Evolutionary conservation across 2,113 vertebrate genomes (phyloP), one percentile per base, ranked within the genome.

Genomic region (Haemorhous mexicanus): DNA sequence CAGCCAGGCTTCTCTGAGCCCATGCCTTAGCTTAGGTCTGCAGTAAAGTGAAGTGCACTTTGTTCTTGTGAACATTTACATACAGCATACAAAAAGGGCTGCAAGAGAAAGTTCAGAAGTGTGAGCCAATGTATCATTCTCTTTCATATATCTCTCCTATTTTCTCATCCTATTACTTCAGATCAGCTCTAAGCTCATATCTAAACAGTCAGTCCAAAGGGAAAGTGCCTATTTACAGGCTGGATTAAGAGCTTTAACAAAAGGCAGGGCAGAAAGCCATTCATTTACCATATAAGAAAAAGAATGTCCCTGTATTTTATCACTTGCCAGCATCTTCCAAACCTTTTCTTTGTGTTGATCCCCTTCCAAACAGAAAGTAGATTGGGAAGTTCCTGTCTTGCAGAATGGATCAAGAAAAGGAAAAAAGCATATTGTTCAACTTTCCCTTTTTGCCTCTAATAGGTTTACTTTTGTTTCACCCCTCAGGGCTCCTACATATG

Each of bases 91-190:
- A 3, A 72, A 47, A 47, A 64, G 47, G 2, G 55, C 82, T 74
- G 83, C 83, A 49, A 74, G 18, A 92, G 62, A 64, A 86, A 68
- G 79, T 83, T 95, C 55, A 27, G 87, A 56, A 28, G 37, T n/a
- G 43, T 32, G 62, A 94, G 92, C 41, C 9, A 83, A 85, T 95
- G 74, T 81, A 91, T 91, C 92, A 84, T 93, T 94, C 94, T 66
- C 73, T 91, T 87, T 97, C 89, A 95, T 96, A 94, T 93, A 70
- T 43, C 66, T 95, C 82, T 92, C 66, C 92, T 87, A n/a, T 96
- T 97, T 97, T 95, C 95, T 95, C 89, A 89, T 96, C 88, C 92
- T 83, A 76, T 94, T 95, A 92, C 92, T 92, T 92, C 84, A 97
- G 84, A 95, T 95, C 88, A 95, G 89, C 91, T 52, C 39, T 75